These are phyloP conservation scores for Rhizoglyphus robini DNA, from an alignment of 1,140 invertebrate species.

Conservation along the genomic window DNA sequence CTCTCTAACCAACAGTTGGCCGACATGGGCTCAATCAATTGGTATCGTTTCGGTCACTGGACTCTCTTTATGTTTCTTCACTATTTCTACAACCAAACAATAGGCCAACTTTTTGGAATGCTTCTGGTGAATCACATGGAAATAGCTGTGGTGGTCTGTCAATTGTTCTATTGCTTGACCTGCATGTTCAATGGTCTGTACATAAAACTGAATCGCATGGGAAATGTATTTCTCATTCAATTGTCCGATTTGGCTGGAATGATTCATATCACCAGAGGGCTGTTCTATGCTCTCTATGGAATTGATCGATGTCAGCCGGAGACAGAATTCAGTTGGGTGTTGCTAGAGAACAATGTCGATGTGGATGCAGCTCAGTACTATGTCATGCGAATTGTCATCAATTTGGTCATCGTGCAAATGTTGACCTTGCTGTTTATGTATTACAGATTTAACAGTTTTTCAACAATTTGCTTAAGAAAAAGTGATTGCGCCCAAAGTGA, in stretches of 20 bases:
- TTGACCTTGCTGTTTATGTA: not conserved
- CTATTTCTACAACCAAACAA: not conserved
- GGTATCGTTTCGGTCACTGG: not conserved
- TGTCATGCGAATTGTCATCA: not conserved
- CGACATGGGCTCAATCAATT: not conserved
- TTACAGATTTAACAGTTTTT: not conserved
- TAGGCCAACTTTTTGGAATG: not conserved
- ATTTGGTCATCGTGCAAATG: not conserved
- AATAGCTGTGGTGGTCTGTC: not conserved
- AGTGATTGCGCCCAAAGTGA: too few species aligned
- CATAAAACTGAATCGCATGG: not conserved
- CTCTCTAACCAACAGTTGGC: not conserved
- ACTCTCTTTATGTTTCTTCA: not conserved
- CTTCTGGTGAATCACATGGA: not conserved
- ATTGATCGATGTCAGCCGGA: not conserved
- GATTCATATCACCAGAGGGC: not conserved
- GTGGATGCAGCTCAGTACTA: not conserved
- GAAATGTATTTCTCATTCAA: not conserved
- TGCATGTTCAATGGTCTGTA: not conserved
- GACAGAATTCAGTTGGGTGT: not conserved
- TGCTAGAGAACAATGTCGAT: not conserved
- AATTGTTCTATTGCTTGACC: not conserved
- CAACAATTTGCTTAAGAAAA: not conserved
- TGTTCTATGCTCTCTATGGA: not conserved
- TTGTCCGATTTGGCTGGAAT: not conserved